A percentile compares a stretch with the other conserved stretches of the same genome.
phyloP scores from a whole-genome alignment of 2,888 invertebrate species.

The Deilephila elpenor region DNA sequence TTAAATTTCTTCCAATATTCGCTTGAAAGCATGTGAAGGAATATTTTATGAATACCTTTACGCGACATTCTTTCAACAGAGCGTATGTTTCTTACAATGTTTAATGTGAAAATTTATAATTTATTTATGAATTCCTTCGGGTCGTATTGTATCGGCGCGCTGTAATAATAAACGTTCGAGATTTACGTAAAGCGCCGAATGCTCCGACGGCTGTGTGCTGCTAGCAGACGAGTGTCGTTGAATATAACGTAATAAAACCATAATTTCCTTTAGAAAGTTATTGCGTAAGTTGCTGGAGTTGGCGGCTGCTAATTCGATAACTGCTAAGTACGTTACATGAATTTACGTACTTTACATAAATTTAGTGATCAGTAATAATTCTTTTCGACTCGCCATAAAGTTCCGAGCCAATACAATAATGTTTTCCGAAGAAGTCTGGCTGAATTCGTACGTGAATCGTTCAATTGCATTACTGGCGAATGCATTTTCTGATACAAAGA shows the following conservation, averaged over 20 bases:
- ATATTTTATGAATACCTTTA: conserved; percentile 53
- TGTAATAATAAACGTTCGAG: conserved; percentile 65
- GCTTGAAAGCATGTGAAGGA: conserved; percentile 43
- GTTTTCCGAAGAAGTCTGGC: conserved; percentile 34
- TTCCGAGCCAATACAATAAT: conserved; percentile 2
- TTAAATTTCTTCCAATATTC: conserved; percentile 62
- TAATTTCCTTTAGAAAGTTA: conserved; percentile 62
- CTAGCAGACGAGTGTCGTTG: conserved; percentile 55
- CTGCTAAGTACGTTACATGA: conserved; percentile 41
- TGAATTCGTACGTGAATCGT: conserved; percentile 48
- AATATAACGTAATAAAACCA: conserved; percentile 58
- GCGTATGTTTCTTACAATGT: neutral
- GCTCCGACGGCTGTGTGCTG: conserved; percentile 68
- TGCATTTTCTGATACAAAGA: conserved; percentile 67
- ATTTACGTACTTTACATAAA: conserved; percentile 17
- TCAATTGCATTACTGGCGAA: conserved; percentile 62
- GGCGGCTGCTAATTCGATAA: conserved; percentile 43
- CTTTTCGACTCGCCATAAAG: neutral
- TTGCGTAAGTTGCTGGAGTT: conserved; percentile 48
- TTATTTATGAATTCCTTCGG: neutral
- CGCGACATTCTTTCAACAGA: conserved; percentile 49
- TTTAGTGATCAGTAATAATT: neutral
- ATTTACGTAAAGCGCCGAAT: conserved; percentile 70
- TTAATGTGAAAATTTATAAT: conserved; percentile 1
- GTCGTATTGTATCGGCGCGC: conserved; percentile 33